Percentiles rank a stretch among this genome's conserved stretches.
Conservation (phyloP, 1,140 invertebrate species). For the Metopolophium dirhodum region DNA sequence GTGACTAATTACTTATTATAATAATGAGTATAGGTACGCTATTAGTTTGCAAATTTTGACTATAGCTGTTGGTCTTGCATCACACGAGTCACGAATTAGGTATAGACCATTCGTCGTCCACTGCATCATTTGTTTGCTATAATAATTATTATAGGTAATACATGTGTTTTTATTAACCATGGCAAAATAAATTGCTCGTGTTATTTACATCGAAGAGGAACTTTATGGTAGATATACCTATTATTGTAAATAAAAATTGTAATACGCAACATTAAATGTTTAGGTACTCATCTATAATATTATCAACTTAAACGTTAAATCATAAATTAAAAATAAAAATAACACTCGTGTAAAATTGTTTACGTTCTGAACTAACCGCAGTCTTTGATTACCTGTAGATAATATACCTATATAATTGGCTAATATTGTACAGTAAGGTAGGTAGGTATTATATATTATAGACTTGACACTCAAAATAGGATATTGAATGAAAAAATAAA, state of each 20-base stretch:
- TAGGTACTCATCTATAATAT: background rate
- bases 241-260: background rate
- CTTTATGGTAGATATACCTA: background rate
- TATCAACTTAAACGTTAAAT: background rate
- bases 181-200: too few species aligned
- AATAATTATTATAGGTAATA: too few species aligned
- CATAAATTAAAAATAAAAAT: background rate
- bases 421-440: background rate
- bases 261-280: background rate
- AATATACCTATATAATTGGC: background rate
- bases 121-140: too few species aligned
- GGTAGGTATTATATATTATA: background rate
- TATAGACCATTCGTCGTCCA: too few species aligned
- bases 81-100: too few species aligned
- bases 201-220: background rate
- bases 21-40: too few species aligned
- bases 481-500: background rate
- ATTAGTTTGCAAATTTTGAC: too few species aligned
- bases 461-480: background rate
- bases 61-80: too few species aligned
- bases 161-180: too few species aligned
- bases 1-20: too few species aligned
- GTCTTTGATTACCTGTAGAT: background rate
- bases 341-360: background rate
- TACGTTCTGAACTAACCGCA: background rate